Evolutionary conservation across 2,797 vertebrate genomes (phyloP), one percentile per base, ranked within the genome.

Genomic region (Limnodromus scolopaceus): DNA sequence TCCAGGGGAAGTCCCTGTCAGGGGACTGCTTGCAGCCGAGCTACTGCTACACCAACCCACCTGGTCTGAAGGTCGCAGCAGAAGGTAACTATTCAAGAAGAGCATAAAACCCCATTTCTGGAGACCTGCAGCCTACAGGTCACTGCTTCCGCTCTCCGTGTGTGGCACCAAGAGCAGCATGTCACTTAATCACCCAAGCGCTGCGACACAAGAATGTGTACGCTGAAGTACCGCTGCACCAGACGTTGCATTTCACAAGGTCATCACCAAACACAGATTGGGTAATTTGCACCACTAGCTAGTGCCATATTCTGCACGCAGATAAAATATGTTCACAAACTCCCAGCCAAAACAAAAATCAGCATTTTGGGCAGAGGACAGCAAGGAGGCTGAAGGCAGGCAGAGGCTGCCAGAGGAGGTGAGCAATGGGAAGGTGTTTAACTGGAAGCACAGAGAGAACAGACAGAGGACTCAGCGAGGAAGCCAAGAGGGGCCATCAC

Each of bases 121-220:
- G 38, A 27, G 84, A 30, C 27, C 38, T 23, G 14, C 11, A 91
- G 91, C 19, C 77, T 71, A 75, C 46, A 57, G 68, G 60, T 28
- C 1, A 0, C 17, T 32, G 53, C 57, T 84, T 66, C 17, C 0
- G 0, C 4, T 84, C 4, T 20, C n/a, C 0, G 0, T 2, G 2
- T 18, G 41, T 6, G 1, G 55, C 6, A 7, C 16, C 45, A 46
- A n/a, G 16, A 66, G n/a, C 3, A 0, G 1, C 2, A 0, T 2
- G 2, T 27, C 36, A 54, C 39, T 65, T 49, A 23, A 13, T 2
- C 65, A 48, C 8, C 36, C 18, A 0, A 2, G 1, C 0, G 1
- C 19, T 10, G 28, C 4, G 34, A 72, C 69, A 63, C 25, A 30
- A 16, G 24, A 38, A 13, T 2, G 1, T 1, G 1, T 30, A 34